Base-by-base conservation (phyloP, 2,797 vertebrate genomes). In the Glyptemys insculpta region DNA sequence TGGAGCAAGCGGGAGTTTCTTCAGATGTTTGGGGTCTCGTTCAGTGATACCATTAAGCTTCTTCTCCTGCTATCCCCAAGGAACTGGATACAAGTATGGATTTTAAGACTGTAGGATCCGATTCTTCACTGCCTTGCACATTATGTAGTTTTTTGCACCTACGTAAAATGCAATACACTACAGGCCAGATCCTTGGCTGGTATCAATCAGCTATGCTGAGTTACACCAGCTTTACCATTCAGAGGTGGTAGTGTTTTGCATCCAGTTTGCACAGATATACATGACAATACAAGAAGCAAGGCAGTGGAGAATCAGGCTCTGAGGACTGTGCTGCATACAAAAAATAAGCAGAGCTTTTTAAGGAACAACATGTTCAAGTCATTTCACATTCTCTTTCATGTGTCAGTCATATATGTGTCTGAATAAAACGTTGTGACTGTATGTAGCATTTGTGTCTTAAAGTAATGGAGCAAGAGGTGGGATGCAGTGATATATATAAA, bases 61-160 rank as follows among this genome's bases (percentile, higher is more conserved):
- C 79, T 49, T 81, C 4, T 82, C 34, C 54, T n/a, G 65, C 34
- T 72, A 5, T 72, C n/a, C 37, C 37, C 68, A 41, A 1, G 68
- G 81, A 19, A 49, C 47, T 91, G 49, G 12, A 6, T 68, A 52
- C 49, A 74, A 79, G 86, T 83, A 88, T 7, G n/a, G 83, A 12
- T 0, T 0, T 41, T 88, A 89, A 76, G 59, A 86, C 79, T 0
- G 0, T 15, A 18, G 72, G 79, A 90, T 78, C 8, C 5, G 19
- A 83, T 83, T 78, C 29, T 90, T 87, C 23, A 50, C 37, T 81
- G 25, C 1, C 37, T 88, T 50, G 37, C 15, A 10, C 88, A 49
- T 87, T 86, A 7, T 79, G 65, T 2, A 1, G 37, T 23, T 68
- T 5, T 68, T 79, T 95, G 7, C 15, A 88, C 25, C 14, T 19